Evolutionary conservation across 1,140 invertebrate species (phyloP), one percentile per base, ranked within the genome.

Genomic region (Drosophila sp.): DNA sequence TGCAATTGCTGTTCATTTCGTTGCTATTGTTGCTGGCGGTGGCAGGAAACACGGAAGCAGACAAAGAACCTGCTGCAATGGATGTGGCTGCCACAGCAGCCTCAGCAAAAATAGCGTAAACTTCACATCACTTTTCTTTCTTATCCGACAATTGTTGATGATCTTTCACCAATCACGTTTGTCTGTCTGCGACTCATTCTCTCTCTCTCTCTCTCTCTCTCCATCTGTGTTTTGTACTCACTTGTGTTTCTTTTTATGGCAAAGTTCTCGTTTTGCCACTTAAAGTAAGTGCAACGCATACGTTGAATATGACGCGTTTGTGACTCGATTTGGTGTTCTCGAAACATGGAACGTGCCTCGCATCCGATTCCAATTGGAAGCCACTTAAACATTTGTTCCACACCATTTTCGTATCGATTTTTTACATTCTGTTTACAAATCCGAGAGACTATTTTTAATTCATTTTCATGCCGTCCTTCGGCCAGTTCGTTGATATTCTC

Each of bases 271-370:
- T 70, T 70, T 69, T 27, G 43, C 29, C 63, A 48, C 63, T 58
- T 48, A 40, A 62, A 18, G n/a, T n/a, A n/a, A n/a, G n/a, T 46
- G 45, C 45, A 48, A 27, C 21, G 21, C 4, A 27, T 50, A 13
- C 50, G 50, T 25, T 45, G 27, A 45, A 54, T 46, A 21, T 64
- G 61, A 63, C 54, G 73, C 54, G 64, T 76, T 73, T 46, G 29
- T 64, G 61, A 63, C 54, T 76, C 54, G 64, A 73, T 76, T 54
- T 66, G 65, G 80, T 43, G 57, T 53, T 67, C 72, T 67, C 43
- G 36, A 70, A 79, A 83, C 76, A 74, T 74, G 69, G 61, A 86
- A 86, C 81, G 81, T 86, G 81, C 72, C 82, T 87, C 62, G 82
- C 48, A 74, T 86, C 58, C 65, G 14, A 67, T 74, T 70, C 63